Evolutionary conservation across 2,888 invertebrate genomes (phyloP), one percentile per base, ranked within the genome.

Genomic region (Nemapogon koenigi): DNA sequence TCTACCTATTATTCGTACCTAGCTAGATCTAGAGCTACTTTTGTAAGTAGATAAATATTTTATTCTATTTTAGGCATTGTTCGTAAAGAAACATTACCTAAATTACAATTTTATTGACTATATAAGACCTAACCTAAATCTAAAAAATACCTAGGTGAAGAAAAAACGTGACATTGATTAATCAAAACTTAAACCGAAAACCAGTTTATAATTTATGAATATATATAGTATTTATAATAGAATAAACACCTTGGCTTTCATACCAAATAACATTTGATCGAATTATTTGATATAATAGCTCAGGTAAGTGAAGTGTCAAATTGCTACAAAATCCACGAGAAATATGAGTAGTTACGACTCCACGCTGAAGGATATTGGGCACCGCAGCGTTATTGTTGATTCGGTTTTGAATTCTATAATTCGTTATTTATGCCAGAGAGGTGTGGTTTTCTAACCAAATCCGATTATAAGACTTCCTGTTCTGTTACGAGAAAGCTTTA

Each of bases 281-380:
- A 35, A 35, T 35, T 37, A 37, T 37, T 40, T 33, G 16, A 26
- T 42, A 35, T 39, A 38, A 38, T 37, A 27, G 39, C 15, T 22
- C 41, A 41, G 43, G 43, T 43, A 41, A 35, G 37, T 17, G 22
- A 4, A 36, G 43, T 41, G 35, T 43, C 41, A 7, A 1, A 17
- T 43, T 43, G 40, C 43, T 16, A 3, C 17, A 13, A 27, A 37
- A 19, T 33, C 33, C 33, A 19, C 28, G 17, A 15, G 31, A 11
- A 13, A n/a, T 27, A 13, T n/a, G 14, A n/a, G 28, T n/a, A n/a
- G n/a, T 27, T n/a, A 4, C 28, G 28, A 27, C 28, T n/a, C n/a
- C 4, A n/a, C n/a, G 4, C 14, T n/a, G 28, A 4, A 27, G 14
- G 14, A 11, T n/a, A 27, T 27, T 27, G 4, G 4, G 28, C 6